These are phyloP conservation scores for Tetheella fluctuosa DNA, from an alignment of 2,888 invertebrate species.

Conservation along the genomic window DNA sequence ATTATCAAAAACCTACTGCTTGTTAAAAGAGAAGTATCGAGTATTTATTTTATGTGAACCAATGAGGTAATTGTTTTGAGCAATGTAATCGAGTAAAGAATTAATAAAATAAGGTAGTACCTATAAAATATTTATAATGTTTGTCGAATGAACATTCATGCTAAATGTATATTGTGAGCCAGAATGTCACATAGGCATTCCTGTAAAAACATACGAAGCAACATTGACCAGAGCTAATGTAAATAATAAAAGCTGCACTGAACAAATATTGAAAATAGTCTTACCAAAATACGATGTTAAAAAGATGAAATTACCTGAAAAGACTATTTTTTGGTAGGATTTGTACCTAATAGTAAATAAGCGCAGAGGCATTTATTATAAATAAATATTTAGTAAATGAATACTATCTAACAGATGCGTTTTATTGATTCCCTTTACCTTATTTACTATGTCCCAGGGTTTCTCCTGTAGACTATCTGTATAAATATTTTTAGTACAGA, in stretches of 20 bases:
- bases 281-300: constrained; percentile 1
- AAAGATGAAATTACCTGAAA: not conserved
- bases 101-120: not conserved
- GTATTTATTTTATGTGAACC: not conserved
- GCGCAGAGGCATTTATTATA: constrained; percentile 55
- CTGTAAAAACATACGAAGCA: no score
- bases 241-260: not conserved
- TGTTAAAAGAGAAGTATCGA: constrained; percentile 33
- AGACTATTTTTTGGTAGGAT: constrained; percentile 13
- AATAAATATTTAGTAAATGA: not conserved
- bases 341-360: constrained; percentile 38
- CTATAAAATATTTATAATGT: not conserved
- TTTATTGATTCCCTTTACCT: not conserved
- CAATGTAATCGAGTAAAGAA: not conserved
- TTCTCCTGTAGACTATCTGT: no score
- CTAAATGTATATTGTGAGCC: no score
- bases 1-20: constrained; percentile 16
- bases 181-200: no score
- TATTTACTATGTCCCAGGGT: no score
- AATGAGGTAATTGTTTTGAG: not conserved
- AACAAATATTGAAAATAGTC: not conserved
- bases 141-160: not conserved
- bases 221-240: not conserved
- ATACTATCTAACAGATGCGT: not conserved
- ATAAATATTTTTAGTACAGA: no score